Evolutionary conservation across 2,888 invertebrate genomes (phyloP), one percentile per base, ranked within the genome.

Genomic region (Hanleya hanleyi): DNA sequence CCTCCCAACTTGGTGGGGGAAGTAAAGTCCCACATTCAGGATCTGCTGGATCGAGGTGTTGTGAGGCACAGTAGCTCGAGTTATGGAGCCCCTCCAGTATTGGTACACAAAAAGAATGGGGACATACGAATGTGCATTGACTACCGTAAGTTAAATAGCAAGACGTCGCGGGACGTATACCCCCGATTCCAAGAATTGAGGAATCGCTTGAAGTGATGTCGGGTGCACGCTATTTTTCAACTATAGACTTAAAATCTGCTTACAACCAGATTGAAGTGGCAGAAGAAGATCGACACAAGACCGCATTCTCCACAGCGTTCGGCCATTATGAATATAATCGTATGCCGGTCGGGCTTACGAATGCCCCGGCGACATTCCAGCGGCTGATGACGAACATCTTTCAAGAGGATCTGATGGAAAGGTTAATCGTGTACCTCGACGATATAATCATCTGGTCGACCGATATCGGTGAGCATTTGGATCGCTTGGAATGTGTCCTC

Each of bases 101-200:
- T 78, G 9, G 74, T 80, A 1, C 1, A 62, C 7, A 81, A 81
- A 66, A 78, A 75, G 38, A 77, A 77, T 38, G 78, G 73, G 15
- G 50, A 61, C 15, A 35, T 69, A 22, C 57, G 77, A n/a, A n/a
- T n/a, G 29, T 75, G 75, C 29, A 69, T 76, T 0, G 77, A 77
- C 47, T 77, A 74, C 38, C 29, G 78, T 9, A 62, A 68, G 37
- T 41, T 77, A 6, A 80, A 80, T 51, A 47, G 51, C n/a, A 78
- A 75, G 35, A 77, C 77, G 0, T 32, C 15, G n/a, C n/a, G n/a
- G n/a, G n/a, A n/a, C n/a, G n/a, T n/a, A n/a, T n/a, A n/a, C n/a
- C n/a, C n/a, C n/a, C n/a, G n/a, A n/a, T n/a, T n/a, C n/a, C n/a
- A n/a, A n/a, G n/a, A n/a, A n/a, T n/a, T n/a, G 75, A 76, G 35